Evolutionary conservation across 1,140 invertebrate species (phyloP), one percentile per base, ranked within the genome.

Genomic region (Eriosoma lanigerum): DNA sequence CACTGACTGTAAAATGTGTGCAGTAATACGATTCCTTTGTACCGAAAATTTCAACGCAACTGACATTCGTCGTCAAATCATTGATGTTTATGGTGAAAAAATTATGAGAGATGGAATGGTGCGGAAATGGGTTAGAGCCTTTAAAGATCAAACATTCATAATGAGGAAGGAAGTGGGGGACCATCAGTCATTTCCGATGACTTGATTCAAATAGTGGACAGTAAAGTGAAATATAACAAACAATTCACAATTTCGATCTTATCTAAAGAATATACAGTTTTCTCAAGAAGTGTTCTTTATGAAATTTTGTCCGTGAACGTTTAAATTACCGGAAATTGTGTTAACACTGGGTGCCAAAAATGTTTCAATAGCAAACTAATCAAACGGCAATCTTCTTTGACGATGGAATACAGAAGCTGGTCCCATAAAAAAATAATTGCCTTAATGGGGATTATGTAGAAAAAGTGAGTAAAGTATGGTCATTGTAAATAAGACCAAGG

Each of bases 281-380:
- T 54, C n/a, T 54, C n/a, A 54, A 54, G 50, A 54, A 54, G n/a
- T 54, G 50, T 54, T 17, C 50, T 54, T n/a, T 54, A 54, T 54
- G 3, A 5, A 54, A 54, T 54, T 54, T 3, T 17, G 50, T 15
- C 3, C 50, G n/a, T n/a, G n/a, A 54, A 17, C 13, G 50, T 17
- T 5, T 54, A 54, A 54, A 13, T 54, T 54, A 54, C 12, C 12
- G 50, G 50, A 54, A 54, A n/a, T 13, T 54, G 50, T 54, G 50
- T 54, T 17, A 3, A 54, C 13, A n/a, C 50, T 54, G 50, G n/a
- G 50, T 54, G n/a, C n/a, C 50, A 54, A 54, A 54, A 54, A 54
- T 54, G 50, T 54, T 54, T 3, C 32, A 38, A 38, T 38, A 8
- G 32, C 8, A 4, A 38, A 4, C 32, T 38, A 38, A 38, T 38